phyloP scores from a whole-genome alignment of 2,888 invertebrate genomes.

The Polydrusus cervinus region DNA sequence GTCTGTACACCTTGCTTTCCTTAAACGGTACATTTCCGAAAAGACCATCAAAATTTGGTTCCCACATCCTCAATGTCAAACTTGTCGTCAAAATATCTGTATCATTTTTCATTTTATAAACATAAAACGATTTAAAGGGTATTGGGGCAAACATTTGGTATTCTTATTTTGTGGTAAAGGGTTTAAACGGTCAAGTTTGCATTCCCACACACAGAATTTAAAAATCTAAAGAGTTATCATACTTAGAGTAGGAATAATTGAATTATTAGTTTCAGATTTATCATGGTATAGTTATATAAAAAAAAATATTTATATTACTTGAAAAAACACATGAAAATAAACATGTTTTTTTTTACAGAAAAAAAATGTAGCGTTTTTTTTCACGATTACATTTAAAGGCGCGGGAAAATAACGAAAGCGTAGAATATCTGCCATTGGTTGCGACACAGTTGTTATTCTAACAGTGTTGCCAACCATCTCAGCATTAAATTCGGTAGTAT shows the following conservation, averaged over 20 bases:
- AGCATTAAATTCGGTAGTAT: too few relatives aligned
- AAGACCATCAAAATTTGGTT: slow-evolving; percentile 33
- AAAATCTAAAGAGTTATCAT: slow-evolving; percentile 8
- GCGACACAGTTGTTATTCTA: too few relatives aligned
- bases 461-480: too few relatives aligned
- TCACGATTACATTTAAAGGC: too few relatives aligned
- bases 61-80: slow-evolving; percentile 48
- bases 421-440: too few relatives aligned
- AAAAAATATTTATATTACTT: too few relatives aligned
- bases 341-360: too few relatives aligned
- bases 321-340: too few relatives aligned
- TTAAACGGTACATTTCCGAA: slow-evolving; percentile 1
- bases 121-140: slow-evolving; percentile 57
- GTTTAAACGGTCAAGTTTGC: slow-evolving; percentile 58
- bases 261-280: too few relatives aligned
- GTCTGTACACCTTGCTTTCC: slow-evolving; percentile 14
- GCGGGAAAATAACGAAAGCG: too few relatives aligned
- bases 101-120: slow-evolving; percentile 56
- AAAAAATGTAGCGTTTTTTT: too few relatives aligned
- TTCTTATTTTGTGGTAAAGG: slow-evolving; percentile 61
- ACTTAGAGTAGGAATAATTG: not conserved
- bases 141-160: slow-evolving; percentile 62
- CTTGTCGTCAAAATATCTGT: slow-evolving; percentile 52
- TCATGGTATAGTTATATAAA: too few relatives aligned
- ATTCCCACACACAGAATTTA: slow-evolving; percentile 61